Conservation (phyloP, 2,888 invertebrate genomes). For the Nephrocerus scutellatus region DNA sequence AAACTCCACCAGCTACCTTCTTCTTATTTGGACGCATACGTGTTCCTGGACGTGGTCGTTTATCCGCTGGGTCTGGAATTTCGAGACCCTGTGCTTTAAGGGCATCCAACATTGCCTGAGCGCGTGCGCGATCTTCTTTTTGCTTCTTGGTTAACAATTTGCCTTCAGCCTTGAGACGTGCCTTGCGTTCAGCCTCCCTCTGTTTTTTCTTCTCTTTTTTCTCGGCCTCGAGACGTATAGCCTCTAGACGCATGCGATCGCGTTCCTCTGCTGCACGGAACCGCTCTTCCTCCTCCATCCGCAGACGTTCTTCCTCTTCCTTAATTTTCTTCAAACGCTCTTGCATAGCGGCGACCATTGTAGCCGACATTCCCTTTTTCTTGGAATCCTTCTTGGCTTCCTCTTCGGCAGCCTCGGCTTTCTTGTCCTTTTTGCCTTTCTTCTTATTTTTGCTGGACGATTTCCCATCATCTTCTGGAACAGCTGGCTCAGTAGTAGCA, state of each 20-base stretch:
- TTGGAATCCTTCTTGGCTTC: slow-evolving; percentile 52
- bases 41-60: slow-evolving; percentile 63
- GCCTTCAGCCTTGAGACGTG: slow-evolving; percentile 91
- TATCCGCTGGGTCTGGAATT: slow-evolving; percentile 64
- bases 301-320: slow-evolving; percentile 76
- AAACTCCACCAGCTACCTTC: slow-evolving; percentile 55
- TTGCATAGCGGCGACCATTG: slow-evolving; percentile 85
- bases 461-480: slow-evolving; percentile 25
- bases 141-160: slow-evolving; percentile 90
- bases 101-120: slow-evolving; percentile 81
- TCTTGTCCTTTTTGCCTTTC: slow-evolving; percentile 48
- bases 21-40: slow-evolving; percentile 65
- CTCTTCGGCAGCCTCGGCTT: slow-evolving; percentile 47
- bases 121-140: slow-evolving; percentile 81
- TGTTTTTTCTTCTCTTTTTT: slow-evolving; percentile 80
- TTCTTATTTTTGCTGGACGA: slow-evolving; percentile 43
- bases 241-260: slow-evolving; percentile 66
- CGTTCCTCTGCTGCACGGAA: slow-evolving; percentile 66
- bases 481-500: slow-evolving; percentile 1
- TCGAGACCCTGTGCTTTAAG: slow-evolving; percentile 83
- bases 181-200: slow-evolving; percentile 87
- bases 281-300: slow-evolving; percentile 72
- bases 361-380: slow-evolving; percentile 71
- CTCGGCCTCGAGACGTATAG: slow-evolving; percentile 75
- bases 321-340: slow-evolving; percentile 80